Percentiles rank a stretch among this genome's conserved stretches.
Conservation (phyloP, 2,888 invertebrate genomes). For the Eupeodes luniger region DNA sequence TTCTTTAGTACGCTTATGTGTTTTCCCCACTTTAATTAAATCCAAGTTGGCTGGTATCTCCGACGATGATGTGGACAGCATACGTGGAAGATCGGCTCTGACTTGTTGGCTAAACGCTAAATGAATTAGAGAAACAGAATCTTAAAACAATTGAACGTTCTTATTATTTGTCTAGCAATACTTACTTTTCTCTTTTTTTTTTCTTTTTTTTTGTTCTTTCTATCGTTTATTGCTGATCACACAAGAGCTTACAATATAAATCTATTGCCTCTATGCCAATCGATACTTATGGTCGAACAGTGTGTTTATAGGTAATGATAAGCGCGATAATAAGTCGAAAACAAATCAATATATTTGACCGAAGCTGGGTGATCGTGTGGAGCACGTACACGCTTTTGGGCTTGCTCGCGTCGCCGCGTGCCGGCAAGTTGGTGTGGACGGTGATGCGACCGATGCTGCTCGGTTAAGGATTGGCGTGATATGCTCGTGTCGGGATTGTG, state of each 20-base stretch:
- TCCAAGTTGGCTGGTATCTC: neutral
- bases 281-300: neutral
- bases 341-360: neutral
- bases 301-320: no score
- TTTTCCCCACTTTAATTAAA: neutral
- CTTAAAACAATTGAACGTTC: neutral
- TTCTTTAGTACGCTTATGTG: neutral
- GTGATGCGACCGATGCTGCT: neutral
- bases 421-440: neutral
- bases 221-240: neutral
- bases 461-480: no score
- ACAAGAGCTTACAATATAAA: neutral
- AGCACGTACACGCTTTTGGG: neutral
- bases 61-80: conserved; percentile 5
- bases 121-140: neutral
- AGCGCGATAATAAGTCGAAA: neutral
- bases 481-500: neutral
- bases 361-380: neutral
- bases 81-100: neutral
- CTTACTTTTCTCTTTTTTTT: neutral
- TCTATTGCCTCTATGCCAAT: neutral
- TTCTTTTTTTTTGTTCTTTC: neutral
- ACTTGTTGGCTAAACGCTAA: neutral
- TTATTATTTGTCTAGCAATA: neutral
- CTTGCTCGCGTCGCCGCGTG: neutral